A percentile compares a stretch with the other conserved stretches of the same genome.
phyloP scores from a whole-genome alignment of 2,797 vertebrate genomes.

The Gymnoscopelus microlampas region DNA sequence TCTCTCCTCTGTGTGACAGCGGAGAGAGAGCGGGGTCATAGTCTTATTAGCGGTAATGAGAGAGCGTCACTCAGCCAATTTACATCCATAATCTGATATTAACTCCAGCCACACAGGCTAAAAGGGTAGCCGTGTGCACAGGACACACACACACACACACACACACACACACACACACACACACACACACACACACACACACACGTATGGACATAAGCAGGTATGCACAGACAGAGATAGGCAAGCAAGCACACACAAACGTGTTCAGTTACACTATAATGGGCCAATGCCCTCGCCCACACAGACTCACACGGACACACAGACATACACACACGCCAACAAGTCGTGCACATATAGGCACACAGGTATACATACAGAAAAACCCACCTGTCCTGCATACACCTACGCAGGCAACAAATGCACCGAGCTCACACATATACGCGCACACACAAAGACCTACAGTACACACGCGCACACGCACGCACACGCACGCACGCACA shows the following conservation, averaged over 20 bases:
- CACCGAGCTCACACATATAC: constrained; percentile 32
- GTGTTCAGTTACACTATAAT: too few relatives aligned
- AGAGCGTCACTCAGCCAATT: constrained; percentile 81
- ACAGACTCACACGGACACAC: too few relatives aligned
- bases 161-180: constrained; percentile 25
- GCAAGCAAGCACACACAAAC: too few relatives aligned
- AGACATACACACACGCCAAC: too few relatives aligned
- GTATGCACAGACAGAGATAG: too few relatives aligned
- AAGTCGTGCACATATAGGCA: too few relatives aligned
- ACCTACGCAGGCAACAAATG: constrained; percentile 22
- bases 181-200: constrained; percentile 5
- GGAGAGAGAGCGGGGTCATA: constrained; percentile 68
- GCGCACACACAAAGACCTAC: constrained; percentile 33
- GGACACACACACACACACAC: constrained; percentile 13
- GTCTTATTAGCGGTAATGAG: constrained; percentile 85
- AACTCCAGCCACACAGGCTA: constrained; percentile 73
- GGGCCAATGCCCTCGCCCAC: too few relatives aligned
- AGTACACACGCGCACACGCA: constrained; percentile 13
- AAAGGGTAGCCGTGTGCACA: constrained; percentile 25
- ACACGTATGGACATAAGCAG: neutral
- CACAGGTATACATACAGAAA: too few relatives aligned
- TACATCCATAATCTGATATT: constrained; percentile 85
- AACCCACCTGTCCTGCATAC: constrained; percentile 26
- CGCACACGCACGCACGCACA: constrained; percentile 33
- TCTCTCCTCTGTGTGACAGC: constrained; percentile 56